phyloP scores from a whole-genome alignment of 2,888 invertebrate species.

The Leptinotarsa peninsularis region DNA sequence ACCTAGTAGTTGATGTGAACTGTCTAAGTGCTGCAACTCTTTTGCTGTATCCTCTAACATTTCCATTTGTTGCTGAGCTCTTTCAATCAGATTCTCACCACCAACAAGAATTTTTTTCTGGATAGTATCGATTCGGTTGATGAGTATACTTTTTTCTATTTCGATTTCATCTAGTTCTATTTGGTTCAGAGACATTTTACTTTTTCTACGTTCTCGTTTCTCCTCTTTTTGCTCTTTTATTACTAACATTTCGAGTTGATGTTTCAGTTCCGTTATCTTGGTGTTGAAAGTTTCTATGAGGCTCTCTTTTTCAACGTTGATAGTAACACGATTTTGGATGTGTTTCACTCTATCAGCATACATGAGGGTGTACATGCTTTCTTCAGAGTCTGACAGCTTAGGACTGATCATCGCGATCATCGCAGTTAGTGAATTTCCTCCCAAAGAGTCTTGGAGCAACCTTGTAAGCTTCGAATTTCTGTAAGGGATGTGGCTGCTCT shows the following conservation, averaged over 20 bases:
- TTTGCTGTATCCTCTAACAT: slow-evolving; percentile 85
- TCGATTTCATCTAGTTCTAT: slow-evolving; percentile 68
- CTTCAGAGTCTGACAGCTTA: slow-evolving; percentile 92
- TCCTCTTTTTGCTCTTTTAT: slow-evolving; percentile 67
- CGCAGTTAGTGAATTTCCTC: slow-evolving; percentile 92
- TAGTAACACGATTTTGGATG: slow-evolving; percentile 91
- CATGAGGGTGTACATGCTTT: slow-evolving; percentile 92
- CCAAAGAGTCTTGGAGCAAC: slow-evolving; percentile 93
- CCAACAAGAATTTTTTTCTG: slow-evolving; percentile 95
- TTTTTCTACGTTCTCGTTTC: slow-evolving; percentile 69
- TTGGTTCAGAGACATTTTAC: slow-evolving; percentile 52
- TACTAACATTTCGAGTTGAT: slow-evolving; percentile 80
- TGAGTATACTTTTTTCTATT: slow-evolving; percentile 68
- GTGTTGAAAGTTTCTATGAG: slow-evolving; percentile 89
- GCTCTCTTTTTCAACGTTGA: slow-evolving; percentile 92
- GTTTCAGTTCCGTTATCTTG: slow-evolving; percentile 73
- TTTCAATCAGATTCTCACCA: slow-evolving; percentile 95
- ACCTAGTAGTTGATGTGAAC: slow-evolving; percentile 81
- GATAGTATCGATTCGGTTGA: slow-evolving; percentile 73
- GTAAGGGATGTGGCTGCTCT: slow-evolving; percentile 95
- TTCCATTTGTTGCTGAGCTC: slow-evolving; percentile 89
- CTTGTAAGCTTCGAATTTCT: slow-evolving; percentile 95
- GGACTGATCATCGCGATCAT: slow-evolving; percentile 96
- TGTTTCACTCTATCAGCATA: slow-evolving; percentile 97
- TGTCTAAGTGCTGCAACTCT: slow-evolving; percentile 79